These are phyloP conservation scores for Pundamilia nyererei DNA, from an alignment of 2,113 vertebrate species.

Conservation along the genomic window DNA sequence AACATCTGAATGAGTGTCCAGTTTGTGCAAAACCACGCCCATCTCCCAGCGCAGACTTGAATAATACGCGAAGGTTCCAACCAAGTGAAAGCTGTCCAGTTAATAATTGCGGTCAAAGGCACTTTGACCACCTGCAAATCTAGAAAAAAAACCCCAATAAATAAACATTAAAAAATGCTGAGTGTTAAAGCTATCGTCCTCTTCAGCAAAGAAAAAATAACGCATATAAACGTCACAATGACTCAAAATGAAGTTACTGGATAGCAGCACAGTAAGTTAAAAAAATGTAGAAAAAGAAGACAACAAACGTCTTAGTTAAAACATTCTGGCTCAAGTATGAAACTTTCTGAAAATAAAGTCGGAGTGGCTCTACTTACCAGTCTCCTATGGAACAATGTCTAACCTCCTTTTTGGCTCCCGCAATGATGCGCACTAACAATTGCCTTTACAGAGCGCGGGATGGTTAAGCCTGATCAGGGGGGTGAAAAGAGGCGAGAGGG, in stretches of 20 bases:
- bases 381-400: slow-evolving; percentile 52
- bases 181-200: neutral
- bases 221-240: neutral
- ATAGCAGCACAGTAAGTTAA: neutral
- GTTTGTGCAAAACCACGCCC: slow-evolving; percentile 6
- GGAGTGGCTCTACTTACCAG: slow-evolving; percentile 61
- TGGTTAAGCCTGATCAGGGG: slow-evolving; percentile 46
- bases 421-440: slow-evolving; percentile 58
- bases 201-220: neutral
- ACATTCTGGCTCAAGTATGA: neutral
- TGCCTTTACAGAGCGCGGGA: slow-evolving; percentile 47
- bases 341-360: neutral
- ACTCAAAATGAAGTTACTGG: neutral
- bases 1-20: neutral
- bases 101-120: neutral
- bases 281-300: neutral
- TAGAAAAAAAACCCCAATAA: neutral
- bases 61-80: neutral
- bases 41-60: neutral
- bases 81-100: neutral
- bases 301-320: neutral
- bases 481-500: slow-evolving; percentile 22
- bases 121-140: neutral
- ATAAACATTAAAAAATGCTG: neutral
- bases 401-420: slow-evolving; percentile 59